phyloP scores from a whole-genome alignment of 2,797 vertebrate genomes.

The Merluccius polli region DNA sequence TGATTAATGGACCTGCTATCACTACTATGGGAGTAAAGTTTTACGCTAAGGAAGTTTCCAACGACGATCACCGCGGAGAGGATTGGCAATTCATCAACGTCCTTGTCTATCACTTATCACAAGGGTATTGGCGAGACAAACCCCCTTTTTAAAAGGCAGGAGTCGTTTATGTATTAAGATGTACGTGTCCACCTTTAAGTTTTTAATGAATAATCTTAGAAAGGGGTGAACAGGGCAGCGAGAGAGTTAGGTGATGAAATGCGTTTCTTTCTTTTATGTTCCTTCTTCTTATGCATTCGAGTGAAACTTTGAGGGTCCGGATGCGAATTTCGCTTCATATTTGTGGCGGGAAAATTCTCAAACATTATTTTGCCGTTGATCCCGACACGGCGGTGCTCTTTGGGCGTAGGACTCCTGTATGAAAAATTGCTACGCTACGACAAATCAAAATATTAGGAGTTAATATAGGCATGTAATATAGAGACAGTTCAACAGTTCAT shows the following conservation, averaged over 20 bases:
- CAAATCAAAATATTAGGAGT: neutral
- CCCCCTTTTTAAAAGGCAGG: constrained; percentile 12
- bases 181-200: neutral
- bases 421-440: neutral
- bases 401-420: neutral
- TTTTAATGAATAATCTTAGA: constrained; percentile 4
- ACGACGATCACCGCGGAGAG: constrained; percentile 12
- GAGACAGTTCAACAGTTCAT: neutral
- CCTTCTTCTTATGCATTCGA: neutral
- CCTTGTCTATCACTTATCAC: constrained; percentile 31
- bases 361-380: no score
- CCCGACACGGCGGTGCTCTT: neutral
- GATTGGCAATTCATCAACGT: constrained; percentile 45
- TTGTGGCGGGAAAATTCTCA: no score
- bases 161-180: neutral
- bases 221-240: neutral
- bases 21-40: neutral
- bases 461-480: neutral
- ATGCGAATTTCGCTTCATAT: no score
- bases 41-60: constrained; percentile 1
- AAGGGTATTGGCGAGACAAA: constrained; percentile 16
- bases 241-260: neutral
- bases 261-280: neutral
- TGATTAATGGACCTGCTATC: constrained; percentile 42
- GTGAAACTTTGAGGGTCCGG: neutral